Conservation (phyloP, 1,140 invertebrate species). For the Palaemon carinicauda region DNA sequence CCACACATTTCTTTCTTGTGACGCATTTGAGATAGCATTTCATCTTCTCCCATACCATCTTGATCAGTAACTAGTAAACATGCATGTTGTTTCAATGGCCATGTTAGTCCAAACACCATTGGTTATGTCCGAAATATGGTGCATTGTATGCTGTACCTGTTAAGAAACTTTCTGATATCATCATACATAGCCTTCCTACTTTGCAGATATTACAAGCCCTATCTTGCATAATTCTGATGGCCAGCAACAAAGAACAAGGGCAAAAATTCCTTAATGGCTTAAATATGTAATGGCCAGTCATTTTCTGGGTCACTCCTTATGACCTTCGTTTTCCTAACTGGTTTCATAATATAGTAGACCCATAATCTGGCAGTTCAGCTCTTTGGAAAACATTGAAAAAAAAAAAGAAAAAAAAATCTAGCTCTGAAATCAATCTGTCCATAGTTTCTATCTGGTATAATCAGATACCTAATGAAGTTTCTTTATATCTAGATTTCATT, state of each 20-base stretch:
- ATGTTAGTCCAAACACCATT: neutral
- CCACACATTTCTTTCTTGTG: too few species aligned
- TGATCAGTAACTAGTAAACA: too few species aligned
- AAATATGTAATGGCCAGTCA: neutral
- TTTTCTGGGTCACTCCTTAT: neutral
- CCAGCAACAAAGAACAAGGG: conserved; percentile 4
- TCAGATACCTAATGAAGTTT: too few species aligned
- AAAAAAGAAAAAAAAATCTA: too few species aligned
- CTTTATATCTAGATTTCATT: too few species aligned
- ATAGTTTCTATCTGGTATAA: too few species aligned
- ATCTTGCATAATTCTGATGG: neutral
- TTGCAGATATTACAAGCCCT: neutral
- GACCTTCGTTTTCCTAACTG: neutral
- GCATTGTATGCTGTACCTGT: too few species aligned
- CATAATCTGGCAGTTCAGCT: neutral
- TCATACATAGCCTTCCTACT: neutral
- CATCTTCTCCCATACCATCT: too few species aligned
- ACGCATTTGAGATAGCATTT: too few species aligned
- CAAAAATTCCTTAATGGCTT: neutral
- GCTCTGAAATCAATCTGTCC: too few species aligned
- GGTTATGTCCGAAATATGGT: too few species aligned
- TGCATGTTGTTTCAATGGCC: neutral
- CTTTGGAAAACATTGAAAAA: too few species aligned
- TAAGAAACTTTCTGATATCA: neutral
- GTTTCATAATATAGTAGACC: neutral